These are phyloP conservation scores for Tragelaphus buxtoni DNA, from an alignment of 2,113 vertebrate genomes.

Conservation along the genomic window DNA sequence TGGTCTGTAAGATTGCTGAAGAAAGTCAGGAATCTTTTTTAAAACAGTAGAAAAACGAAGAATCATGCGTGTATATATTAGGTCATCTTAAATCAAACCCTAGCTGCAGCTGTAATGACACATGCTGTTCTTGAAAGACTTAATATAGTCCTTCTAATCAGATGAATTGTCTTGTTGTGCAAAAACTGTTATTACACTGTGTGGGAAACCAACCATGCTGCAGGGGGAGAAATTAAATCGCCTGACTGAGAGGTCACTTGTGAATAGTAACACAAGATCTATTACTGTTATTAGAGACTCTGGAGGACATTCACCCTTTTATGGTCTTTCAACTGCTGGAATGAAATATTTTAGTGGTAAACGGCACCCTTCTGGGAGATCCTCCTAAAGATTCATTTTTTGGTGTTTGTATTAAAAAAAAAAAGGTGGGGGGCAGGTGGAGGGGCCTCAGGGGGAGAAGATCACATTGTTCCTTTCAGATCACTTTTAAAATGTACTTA, in stretches of 20 bases:
- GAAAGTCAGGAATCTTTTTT: slow-evolving; percentile 54
- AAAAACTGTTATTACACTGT: slow-evolving; percentile 72
- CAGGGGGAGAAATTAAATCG: slow-evolving; percentile 74
- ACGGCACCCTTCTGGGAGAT: slow-evolving; percentile 71
- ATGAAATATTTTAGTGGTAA: slow-evolving; percentile 76
- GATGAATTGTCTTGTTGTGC: slow-evolving; percentile 76
- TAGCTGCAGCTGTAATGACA: slow-evolving; percentile 39
- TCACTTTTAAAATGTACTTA: slow-evolving; percentile 18
- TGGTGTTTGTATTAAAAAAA: slow-evolving; percentile 18
- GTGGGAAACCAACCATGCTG: slow-evolving; percentile 71
- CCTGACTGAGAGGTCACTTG: slow-evolving; percentile 75
- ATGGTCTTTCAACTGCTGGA: slow-evolving; percentile 73
- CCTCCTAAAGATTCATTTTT: slow-evolving; percentile 53
- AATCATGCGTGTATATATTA: slow-evolving; percentile 12
- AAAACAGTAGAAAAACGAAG: slow-evolving; percentile 8
- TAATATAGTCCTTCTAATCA: slow-evolving; percentile 66
- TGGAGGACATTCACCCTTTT: slow-evolving; percentile 73
- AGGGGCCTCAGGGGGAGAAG: neutral
- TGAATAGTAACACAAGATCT: slow-evolving; percentile 77
- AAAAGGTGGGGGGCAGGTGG: neutral
- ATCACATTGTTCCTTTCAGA: neutral
- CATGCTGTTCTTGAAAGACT: slow-evolving; percentile 61
- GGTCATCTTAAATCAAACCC: slow-evolving; percentile 55
- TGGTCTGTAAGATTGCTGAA: slow-evolving; percentile 26
- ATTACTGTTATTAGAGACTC: slow-evolving; percentile 76